Percentiles rank a stretch among this genome's conserved stretches.
Evolutionary conservation across 2,113 vertebrate genomes (phyloP).

Genomic region (Lophius piscatorius): DNA sequence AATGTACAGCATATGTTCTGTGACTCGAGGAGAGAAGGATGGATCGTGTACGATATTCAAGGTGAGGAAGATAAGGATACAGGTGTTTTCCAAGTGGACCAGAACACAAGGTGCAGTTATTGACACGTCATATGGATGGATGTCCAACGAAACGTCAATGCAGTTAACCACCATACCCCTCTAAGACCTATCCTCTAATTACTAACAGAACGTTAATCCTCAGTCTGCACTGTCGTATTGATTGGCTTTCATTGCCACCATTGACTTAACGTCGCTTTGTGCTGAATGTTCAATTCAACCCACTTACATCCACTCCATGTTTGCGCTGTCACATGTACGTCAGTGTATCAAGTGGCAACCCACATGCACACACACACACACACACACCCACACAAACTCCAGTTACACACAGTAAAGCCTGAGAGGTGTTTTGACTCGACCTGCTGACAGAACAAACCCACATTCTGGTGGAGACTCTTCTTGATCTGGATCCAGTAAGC

Average conservation of each 20-base stretch:
- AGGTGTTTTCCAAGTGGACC: not conserved
- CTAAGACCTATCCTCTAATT: slow-evolving; percentile 42
- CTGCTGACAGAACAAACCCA: not conserved
- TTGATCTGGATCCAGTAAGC: too few species aligned
- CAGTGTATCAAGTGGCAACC: slow-evolving; percentile 14
- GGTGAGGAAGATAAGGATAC: too few species aligned
- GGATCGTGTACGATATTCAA: too few species aligned
- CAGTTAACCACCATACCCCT: slow-evolving; percentile 7
- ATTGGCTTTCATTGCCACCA: slow-evolving; percentile 41
- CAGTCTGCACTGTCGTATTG: slow-evolving; percentile 21
- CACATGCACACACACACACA: too few species aligned
- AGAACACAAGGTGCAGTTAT: slow-evolving; percentile 9
- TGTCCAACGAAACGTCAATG: slow-evolving; percentile 32
- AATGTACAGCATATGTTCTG: too few species aligned
- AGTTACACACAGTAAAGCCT: not conserved
- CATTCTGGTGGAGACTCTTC: too few species aligned
- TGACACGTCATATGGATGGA: not conserved
- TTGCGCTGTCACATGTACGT: slow-evolving; percentile 1
- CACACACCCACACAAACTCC: not conserved
- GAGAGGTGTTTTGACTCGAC: not conserved
- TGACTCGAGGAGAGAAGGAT: too few species aligned
- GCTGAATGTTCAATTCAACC: slow-evolving; percentile 39
- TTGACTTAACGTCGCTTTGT: slow-evolving; percentile 50
- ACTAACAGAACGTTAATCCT: slow-evolving; percentile 31
- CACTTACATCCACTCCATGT: slow-evolving; percentile 11